Conservation (phyloP, 2,797 vertebrate genomes). For the Galago senegalensis region DNA sequence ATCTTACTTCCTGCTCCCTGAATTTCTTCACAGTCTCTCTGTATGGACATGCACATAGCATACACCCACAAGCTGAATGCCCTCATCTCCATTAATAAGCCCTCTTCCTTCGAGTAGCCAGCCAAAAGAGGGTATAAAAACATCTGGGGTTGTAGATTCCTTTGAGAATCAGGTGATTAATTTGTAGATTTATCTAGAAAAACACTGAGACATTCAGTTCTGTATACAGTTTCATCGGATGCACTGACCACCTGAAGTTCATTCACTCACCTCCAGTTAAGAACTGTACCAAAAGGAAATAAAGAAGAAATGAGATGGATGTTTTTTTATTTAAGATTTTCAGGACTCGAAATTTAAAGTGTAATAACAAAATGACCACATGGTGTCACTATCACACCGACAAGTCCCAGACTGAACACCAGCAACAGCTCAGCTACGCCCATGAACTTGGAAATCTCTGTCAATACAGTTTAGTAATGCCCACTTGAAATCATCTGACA, state of each 20-base stretch:
- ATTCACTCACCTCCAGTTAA: not conserved
- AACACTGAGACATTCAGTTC: not conserved
- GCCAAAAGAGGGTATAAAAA: not conserved
- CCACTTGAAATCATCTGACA: not conserved
- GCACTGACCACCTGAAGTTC: not conserved
- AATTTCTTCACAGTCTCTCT: not conserved
- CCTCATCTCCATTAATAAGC: not conserved
- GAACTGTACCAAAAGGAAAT: not conserved
- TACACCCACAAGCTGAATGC: not conserved
- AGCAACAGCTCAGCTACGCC: not conserved
- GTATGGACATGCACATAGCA: no score
- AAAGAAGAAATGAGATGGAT: not conserved
- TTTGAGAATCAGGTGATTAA: not conserved
- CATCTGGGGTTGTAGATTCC: not conserved
- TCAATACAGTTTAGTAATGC: not conserved
- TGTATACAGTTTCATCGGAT: not conserved
- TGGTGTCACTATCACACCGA: conserved; percentile 82
- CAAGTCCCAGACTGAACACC: not conserved
- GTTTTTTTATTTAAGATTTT: not conserved
- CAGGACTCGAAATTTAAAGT: not conserved
- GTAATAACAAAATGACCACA: conserved; percentile 79
- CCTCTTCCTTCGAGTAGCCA: not conserved
- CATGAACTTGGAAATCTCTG: not conserved
- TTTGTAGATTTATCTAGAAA: not conserved
- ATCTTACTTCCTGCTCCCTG: not conserved